Conservation (phyloP, 2,113 vertebrate species). For the Saguinus imperator region DNA sequence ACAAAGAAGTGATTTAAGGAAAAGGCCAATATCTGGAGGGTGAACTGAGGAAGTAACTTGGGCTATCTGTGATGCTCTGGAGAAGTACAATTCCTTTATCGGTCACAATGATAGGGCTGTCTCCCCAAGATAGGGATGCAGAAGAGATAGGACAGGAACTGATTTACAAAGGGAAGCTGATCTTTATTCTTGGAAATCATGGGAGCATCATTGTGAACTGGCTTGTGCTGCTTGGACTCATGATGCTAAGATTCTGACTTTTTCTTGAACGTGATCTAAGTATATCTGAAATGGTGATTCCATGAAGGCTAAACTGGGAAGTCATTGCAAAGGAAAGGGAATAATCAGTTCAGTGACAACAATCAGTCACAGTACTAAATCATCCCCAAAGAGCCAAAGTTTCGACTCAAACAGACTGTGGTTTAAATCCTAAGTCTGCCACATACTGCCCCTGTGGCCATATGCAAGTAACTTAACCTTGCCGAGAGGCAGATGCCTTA, state of each 20-base stretch:
- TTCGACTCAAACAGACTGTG: background rate
- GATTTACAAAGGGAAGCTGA: background rate
- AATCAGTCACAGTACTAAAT: background rate
- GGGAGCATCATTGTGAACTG: background rate
- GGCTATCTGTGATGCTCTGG: background rate
- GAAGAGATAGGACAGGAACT: background rate
- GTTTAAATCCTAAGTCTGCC: background rate
- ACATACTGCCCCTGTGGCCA: background rate
- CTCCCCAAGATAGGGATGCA: background rate
- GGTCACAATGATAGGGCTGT: background rate
- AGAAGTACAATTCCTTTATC: background rate
- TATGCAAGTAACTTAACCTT: background rate
- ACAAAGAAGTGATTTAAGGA: background rate
- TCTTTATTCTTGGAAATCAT: background rate
- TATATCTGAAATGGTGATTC: background rate
- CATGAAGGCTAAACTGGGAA: background rate
- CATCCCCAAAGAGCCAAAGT: background rate
- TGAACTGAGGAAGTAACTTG: background rate
- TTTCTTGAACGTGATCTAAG: background rate
- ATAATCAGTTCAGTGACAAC: background rate
- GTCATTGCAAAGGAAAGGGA: conserved; percentile 18
- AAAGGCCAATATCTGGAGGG: background rate
- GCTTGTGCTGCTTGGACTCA: background rate
- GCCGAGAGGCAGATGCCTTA: background rate
- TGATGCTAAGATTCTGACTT: background rate